These are phyloP conservation scores for Eumerus sabulonum DNA, from an alignment of 2,888 invertebrate species.

Conservation along the genomic window DNA sequence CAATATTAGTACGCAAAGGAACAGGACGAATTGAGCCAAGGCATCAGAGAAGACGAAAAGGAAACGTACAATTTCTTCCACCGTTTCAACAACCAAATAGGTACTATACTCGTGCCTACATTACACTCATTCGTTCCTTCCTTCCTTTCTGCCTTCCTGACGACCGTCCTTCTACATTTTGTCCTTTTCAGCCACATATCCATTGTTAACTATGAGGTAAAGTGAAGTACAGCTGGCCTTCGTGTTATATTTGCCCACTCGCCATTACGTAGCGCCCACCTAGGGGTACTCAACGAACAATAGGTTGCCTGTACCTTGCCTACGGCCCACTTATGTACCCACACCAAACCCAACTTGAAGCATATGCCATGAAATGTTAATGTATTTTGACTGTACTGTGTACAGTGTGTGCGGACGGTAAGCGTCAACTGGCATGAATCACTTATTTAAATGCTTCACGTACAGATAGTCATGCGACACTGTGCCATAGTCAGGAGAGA, in stretches of 20 bases:
- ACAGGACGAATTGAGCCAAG: constrained; percentile 3
- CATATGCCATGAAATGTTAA: constrained; percentile 59
- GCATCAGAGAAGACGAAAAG: constrained; percentile 31
- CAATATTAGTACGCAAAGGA: constrained; percentile 27
- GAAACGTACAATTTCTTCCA: constrained; percentile 37
- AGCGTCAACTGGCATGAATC: constrained; percentile 59
- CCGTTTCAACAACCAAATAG: neutral
- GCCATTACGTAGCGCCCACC: too few relatives aligned
- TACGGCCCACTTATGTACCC: neutral
- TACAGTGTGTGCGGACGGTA: constrained; percentile 38
- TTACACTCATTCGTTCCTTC: neutral
- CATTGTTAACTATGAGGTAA: neutral
- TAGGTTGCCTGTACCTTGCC: constrained; percentile 8
- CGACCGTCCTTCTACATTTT: neutral
- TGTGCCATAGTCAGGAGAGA: constrained; percentile 39
- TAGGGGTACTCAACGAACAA: too few relatives aligned
- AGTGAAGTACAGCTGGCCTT: constrained; percentile 35
- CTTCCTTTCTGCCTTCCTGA: neutral
- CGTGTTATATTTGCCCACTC: constrained; percentile 17
- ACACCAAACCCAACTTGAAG: constrained; percentile 19
- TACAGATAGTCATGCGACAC: constrained; percentile 55
- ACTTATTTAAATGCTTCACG: constrained; percentile 67
- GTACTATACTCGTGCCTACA: too few relatives aligned
- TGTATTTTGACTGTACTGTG: constrained; percentile 54
- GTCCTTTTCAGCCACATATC: too few relatives aligned